Percentiles rank a stretch among this genome's conserved stretches.
phyloP scores from a whole-genome alignment of 2,797 vertebrate species.

The Dallia pectoralis region DNA sequence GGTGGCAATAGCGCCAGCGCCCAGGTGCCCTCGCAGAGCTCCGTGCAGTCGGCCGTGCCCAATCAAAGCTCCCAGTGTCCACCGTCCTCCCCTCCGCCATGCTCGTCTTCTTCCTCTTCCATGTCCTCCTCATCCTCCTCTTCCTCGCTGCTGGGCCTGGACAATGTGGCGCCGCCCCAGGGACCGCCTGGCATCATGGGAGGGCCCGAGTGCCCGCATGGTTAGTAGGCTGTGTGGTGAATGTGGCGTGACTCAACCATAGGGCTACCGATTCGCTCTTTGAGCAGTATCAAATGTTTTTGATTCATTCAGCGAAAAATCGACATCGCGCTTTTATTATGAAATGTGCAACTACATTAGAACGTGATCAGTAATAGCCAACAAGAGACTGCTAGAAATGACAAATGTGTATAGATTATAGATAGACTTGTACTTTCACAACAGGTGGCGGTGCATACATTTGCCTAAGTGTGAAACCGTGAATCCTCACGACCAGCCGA shows the following conservation, averaged over 20 bases:
- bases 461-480: too few relatives aligned
- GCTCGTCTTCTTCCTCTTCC: slow-evolving; percentile 69
- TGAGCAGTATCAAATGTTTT: too few relatives aligned
- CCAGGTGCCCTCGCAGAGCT: slow-evolving; percentile 75
- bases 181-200: slow-evolving; percentile 72
- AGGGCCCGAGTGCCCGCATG: slow-evolving; percentile 73
- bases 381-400: too few relatives aligned
- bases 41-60: slow-evolving; percentile 69
- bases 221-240: slow-evolving; percentile 56
- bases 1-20: slow-evolving; percentile 66
- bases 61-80: slow-evolving; percentile 80
- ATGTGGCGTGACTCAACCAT: not conserved
- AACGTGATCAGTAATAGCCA: too few relatives aligned
- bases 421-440: too few relatives aligned
- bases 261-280: too few relatives aligned
- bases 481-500: too few relatives aligned
- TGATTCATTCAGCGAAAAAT: too few relatives aligned
- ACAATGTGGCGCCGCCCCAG: slow-evolving; percentile 61
- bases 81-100: slow-evolving; percentile 70
- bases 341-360: too few relatives aligned
- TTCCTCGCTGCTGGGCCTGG: slow-evolving; percentile 80
- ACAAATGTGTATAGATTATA: too few relatives aligned
- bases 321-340: too few relatives aligned
- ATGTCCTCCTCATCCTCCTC: slow-evolving; percentile 71
- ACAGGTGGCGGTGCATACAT: too few relatives aligned